Evolutionary conservation across 2,797 vertebrate species (phyloP).

Genomic region (Periparus ater): DNA sequence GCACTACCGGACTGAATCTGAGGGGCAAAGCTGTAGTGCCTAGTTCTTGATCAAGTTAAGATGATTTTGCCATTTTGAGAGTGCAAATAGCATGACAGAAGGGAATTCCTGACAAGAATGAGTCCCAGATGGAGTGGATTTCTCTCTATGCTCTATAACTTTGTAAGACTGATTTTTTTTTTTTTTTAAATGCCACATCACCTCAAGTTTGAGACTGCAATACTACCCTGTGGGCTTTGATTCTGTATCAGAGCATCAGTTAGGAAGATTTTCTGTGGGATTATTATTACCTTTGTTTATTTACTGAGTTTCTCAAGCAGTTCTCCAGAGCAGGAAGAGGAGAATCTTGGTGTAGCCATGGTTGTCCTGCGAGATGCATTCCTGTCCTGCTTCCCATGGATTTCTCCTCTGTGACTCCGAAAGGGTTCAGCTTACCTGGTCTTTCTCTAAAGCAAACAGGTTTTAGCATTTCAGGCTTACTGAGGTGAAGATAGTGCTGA

Average conservation of each 20-base stretch:
- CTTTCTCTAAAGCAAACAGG: background rate
- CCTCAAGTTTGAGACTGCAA: background rate
- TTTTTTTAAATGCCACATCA: background rate
- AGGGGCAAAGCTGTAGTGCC: background rate
- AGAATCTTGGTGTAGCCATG: background rate
- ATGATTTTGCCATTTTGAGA: background rate
- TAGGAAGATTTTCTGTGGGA: background rate
- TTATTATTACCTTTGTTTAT: background rate
- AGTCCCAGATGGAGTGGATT: background rate
- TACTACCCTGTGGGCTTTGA: background rate
- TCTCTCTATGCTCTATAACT: background rate
- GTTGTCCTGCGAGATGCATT: fast-evolving
- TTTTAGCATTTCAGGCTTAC: background rate
- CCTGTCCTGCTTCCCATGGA: background rate
- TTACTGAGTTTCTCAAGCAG: background rate
- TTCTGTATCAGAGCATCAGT: background rate
- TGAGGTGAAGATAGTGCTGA: background rate
- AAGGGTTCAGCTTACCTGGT: background rate
- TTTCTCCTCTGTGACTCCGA: background rate
- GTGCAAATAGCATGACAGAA: background rate
- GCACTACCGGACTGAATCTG: background rate
- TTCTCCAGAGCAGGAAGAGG: background rate
- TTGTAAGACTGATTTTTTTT: background rate
- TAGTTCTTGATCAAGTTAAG: background rate
- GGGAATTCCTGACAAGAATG: background rate